Conservation (phyloP, 2,113 vertebrate genomes). For the Lamprologus ornatipinnis region DNA sequence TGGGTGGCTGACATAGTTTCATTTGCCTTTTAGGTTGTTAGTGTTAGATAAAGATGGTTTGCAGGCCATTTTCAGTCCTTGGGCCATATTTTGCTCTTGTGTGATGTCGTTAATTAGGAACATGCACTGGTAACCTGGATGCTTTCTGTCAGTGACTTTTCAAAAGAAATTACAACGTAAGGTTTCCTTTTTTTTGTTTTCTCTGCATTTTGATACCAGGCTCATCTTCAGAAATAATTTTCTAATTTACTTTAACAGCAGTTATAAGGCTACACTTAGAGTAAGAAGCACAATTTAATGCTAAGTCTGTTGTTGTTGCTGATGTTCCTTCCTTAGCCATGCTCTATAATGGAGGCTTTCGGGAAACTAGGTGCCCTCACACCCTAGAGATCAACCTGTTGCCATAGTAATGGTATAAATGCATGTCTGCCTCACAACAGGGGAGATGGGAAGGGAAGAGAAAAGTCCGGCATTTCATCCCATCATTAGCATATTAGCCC, state of each 20-base stretch:
- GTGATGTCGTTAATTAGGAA: neutral
- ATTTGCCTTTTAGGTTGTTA: neutral
- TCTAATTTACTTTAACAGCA: neutral
- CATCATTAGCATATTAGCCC: conserved; percentile 64
- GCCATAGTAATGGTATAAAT: conserved; percentile 64
- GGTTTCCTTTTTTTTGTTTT: neutral
- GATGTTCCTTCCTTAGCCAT: neutral
- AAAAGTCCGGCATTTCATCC: conserved; percentile 54
- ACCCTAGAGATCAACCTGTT: conserved; percentile 62
- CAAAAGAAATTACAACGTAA: neutral
- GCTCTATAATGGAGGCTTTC: conserved; percentile 20
- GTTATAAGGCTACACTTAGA: neutral
- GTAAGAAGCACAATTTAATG: neutral
- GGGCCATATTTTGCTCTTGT: neutral
- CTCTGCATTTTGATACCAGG: neutral
- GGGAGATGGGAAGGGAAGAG: conserved; percentile 41
- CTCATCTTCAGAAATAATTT: neutral
- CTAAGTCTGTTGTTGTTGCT: neutral
- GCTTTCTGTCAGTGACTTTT: neutral
- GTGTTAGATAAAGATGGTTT: neutral
- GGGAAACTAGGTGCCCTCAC: conserved; percentile 26
- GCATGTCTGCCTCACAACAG: conserved; percentile 52
- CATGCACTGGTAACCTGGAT: neutral
- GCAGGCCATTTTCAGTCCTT: neutral
- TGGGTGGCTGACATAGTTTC: neutral